Evolutionary conservation across 2,888 invertebrate genomes (phyloP), one percentile per base, ranked within the genome.

Genomic region (Lithophane socia): DNA sequence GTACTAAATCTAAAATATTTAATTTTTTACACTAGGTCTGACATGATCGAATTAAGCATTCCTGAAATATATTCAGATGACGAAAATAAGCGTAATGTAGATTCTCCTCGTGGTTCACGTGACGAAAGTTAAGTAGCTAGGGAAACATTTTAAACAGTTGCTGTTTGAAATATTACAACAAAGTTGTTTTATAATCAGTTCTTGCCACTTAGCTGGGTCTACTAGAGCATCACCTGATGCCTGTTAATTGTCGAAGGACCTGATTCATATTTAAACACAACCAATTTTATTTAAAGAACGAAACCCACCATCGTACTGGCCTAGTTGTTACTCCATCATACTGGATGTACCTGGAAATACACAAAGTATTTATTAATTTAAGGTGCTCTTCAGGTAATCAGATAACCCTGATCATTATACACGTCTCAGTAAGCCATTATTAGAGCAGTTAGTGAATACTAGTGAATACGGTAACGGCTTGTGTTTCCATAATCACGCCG

Each of bases 21-120:
- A 29, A 29, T 52, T 71, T 73, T 74, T 60, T 65, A 29, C 24
- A n/a, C 42, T 73, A 58, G 49, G n/a, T 54, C 71, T 64, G 73
- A 76, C 83, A 73, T 80, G 72, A 86, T 83, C 63, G 66, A 76
- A 87, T 76, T 80, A 54, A 74, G 68, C 24, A 16, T 73, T 66
- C 13, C 66, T 49, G 24, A 83, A 77, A 66, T 82, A 71, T 77
- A 82, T 76, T 56, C 47, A 64, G 66, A 21, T 44, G 49, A 56
- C 47, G 29, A 49, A 70, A 68, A 67, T 70, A 44, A 71, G 42
- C 21, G 61, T 56, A 21, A 54, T 61, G 47, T 70, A 49, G n/a
- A 54, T 29, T 12, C 42, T 49, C 13, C 2, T 66, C 29, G 9
- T 29, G 42, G 63, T 60, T 47, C 29, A 47, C 67, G 47, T n/a